Base-by-base conservation (phyloP, 2,888 invertebrate species). In the Neuroscelio doddi region DNA sequence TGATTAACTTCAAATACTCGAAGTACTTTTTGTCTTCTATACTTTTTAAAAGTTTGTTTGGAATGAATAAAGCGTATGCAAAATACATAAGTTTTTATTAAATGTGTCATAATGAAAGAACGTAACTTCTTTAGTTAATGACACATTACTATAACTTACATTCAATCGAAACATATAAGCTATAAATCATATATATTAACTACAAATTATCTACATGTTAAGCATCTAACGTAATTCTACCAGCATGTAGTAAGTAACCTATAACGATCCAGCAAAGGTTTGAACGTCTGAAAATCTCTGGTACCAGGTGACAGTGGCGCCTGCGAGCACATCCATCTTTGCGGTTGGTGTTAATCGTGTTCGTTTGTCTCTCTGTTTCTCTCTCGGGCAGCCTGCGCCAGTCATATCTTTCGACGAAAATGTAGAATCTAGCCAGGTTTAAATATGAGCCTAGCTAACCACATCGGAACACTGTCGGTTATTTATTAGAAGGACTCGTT, bases 241-340 rank as follows among this genome's bases (percentile, higher is more conserved):
- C 56, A 51, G 65, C 59, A 61, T 62, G 53, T 56, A 45, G 62
- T 59, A 55, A 59, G 59, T 56, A 51, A 30, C 38, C 38, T 16
- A 16, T 38, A 38, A 38, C 38, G 38, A 55, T 29, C 45, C 55
- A 51, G 50, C 55, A 50, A 65, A 65, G 59, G 64, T 59, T 55
- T 52, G 64, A 50, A 70, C 73, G 78, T 77, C 76, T 76, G 73
- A 69, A 73, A 70, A 76, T 69, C 58, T 66, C 70, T 55, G 68
- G 72, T 71, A 72, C 75, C 77, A 83, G 82, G 83, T 81, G 82
- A 81, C 77, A 75, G 79, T 78, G 82, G 83, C 83, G 83, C 83
- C 82, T 80, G 67, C 74, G 62, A 78, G 66, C 74, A 78, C 82
- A 83, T 83, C 76, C 76, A 83, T 84, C 83, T 83, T 83, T 74